These are phyloP conservation scores for Manis javanica DNA, from an alignment of 2,797 vertebrate species.

Conservation along the genomic window DNA sequence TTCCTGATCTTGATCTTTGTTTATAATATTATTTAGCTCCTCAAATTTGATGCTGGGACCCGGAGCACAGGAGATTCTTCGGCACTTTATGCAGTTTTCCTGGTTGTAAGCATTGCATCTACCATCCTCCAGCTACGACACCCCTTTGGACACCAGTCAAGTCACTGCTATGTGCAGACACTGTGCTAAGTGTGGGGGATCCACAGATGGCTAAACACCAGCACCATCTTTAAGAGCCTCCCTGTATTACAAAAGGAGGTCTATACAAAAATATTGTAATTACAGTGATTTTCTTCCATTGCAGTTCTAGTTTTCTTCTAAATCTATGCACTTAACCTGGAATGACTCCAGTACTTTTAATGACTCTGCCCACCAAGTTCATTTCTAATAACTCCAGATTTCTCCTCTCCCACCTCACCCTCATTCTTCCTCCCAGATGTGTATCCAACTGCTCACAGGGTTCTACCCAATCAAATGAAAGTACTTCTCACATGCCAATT, in stretches of 20 bases:
- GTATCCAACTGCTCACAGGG: background rate
- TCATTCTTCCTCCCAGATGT: background rate
- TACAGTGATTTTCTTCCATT: background rate
- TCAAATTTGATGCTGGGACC: conserved; percentile 59
- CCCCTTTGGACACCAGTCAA: background rate
- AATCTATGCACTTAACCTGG: background rate
- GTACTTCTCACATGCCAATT: background rate
- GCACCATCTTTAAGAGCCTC: background rate
- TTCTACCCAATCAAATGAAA: background rate
- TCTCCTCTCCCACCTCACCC: background rate
- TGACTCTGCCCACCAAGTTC: background rate
- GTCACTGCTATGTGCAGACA: background rate
- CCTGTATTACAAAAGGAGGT: background rate
- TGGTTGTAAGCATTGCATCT: conserved; percentile 52
- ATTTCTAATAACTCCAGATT: background rate
- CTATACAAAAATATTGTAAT: background rate
- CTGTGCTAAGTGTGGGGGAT: background rate
- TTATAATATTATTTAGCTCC: conserved; percentile 55
- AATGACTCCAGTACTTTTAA: background rate
- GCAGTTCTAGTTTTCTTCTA: background rate
- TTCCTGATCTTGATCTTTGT: conserved; percentile 76
- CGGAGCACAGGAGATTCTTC: conserved; percentile 50
- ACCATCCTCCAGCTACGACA: background rate
- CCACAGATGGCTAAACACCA: background rate
- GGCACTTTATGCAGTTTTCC: background rate